Percentiles rank a stretch among this genome's conserved stretches.
phyloP scores from a whole-genome alignment of 1,140 invertebrate genomes.

The Eupristina koningsbergeri region DNA sequence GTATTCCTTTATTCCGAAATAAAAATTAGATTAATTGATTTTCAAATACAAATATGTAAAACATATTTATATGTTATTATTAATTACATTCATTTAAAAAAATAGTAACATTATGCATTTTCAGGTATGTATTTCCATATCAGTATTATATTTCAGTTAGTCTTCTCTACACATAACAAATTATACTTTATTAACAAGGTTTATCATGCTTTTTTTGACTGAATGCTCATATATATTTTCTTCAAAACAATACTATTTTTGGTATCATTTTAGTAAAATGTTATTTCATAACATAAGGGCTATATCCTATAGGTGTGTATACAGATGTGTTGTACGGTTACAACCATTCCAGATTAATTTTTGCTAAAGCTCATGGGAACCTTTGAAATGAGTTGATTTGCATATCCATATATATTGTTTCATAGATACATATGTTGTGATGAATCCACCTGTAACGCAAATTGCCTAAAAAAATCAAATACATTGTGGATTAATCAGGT shows the following conservation, averaged over 20 bases:
- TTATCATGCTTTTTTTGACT: not conserved
- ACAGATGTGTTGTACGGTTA: slow-evolving; percentile 1
- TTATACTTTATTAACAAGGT: no score
- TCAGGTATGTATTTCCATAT: slow-evolving; percentile 39
- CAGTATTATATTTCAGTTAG: slow-evolving; percentile 53
- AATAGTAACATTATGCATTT: slow-evolving; percentile 62
- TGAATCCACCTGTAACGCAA: not conserved
- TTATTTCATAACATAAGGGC: not conserved
- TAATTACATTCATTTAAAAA: slow-evolving; percentile 51
- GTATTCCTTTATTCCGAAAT: not conserved
- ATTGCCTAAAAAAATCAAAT: not conserved
- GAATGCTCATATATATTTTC: slow-evolving; percentile 33
- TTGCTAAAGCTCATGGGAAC: slow-evolving; percentile 47
- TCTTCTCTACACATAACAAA: not conserved
- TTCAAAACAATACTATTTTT: slow-evolving; percentile 47
- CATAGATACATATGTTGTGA: not conserved
- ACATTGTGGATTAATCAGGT: no score
- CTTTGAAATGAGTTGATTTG: slow-evolving; percentile 49
- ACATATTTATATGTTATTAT: not conserved
- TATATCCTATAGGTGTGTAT: slow-evolving; percentile 5
- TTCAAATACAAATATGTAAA: slow-evolving; percentile 23
- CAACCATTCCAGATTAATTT: slow-evolving; percentile 37
- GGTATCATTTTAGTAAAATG: slow-evolving; percentile 1
- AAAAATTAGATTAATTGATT: slow-evolving; percentile 36
- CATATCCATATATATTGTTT: slow-evolving; percentile 15